Evolutionary conservation across 37 sponge, comb jelly and placozoan species (phyloP).

Genomic region (Hormiphora californensis): DNA sequence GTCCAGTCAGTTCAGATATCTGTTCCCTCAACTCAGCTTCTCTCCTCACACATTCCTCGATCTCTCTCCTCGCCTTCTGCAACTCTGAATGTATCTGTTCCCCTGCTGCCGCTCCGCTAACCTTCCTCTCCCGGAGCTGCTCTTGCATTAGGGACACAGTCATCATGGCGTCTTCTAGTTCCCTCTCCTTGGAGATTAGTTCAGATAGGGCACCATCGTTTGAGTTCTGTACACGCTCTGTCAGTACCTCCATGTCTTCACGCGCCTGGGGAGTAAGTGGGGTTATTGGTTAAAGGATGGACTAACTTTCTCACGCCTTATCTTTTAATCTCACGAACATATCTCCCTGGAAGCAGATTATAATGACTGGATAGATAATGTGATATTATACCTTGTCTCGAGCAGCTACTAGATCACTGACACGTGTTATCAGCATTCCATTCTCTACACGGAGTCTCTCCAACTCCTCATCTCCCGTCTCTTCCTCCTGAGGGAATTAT

Average conservation of each 20-base stretch:
- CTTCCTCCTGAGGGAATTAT: not conserved
- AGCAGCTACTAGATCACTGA: slow-evolving; percentile 9
- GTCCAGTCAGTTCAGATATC: no score
- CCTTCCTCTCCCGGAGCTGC: not conserved
- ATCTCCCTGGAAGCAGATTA: no score
- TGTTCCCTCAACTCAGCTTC: not conserved
- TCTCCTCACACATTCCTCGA: slow-evolving; percentile 3
- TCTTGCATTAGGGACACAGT: slow-evolving; percentile 13
- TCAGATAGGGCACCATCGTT: not conserved
- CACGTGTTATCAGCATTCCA: not conserved
- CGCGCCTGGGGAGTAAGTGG: no score
- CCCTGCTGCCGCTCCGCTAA: not conserved
- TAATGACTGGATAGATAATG: no score
- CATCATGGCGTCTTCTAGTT: slow-evolving; percentile 34
- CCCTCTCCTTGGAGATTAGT: not conserved
- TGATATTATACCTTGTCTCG: not conserved
- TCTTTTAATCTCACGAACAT: no score
- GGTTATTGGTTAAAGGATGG: not conserved
- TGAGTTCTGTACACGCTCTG: not conserved
- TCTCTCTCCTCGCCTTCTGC: not conserved
- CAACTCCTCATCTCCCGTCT: not conserved
- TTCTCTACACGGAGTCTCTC: slow-evolving; percentile 1
- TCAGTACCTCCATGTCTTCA: slow-evolving; percentile 28
- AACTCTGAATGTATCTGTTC: no score
- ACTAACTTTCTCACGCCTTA: not conserved